phyloP scores from a whole-genome alignment of 1,140 invertebrate species.

The Arion vulgaris region DNA sequence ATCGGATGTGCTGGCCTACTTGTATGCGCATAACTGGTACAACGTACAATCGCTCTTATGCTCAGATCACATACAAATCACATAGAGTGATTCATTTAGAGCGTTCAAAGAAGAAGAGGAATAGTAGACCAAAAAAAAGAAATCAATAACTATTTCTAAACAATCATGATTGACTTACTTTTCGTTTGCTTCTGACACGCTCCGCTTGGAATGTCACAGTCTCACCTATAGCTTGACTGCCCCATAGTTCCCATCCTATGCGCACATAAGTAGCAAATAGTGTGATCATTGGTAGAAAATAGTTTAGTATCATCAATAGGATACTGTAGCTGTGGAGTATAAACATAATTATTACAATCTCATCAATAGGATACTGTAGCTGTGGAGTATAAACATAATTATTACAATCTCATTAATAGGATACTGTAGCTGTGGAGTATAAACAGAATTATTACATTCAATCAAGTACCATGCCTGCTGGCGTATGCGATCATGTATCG shows the following conservation, averaged over 20 bases:
- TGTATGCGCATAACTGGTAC: too few species aligned
- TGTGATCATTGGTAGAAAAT: slow-evolving; percentile 89
- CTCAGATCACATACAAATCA: too few species aligned
- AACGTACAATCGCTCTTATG: too few species aligned
- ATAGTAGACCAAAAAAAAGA: too few species aligned
- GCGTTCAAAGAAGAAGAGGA: too few species aligned
- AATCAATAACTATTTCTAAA: too few species aligned
- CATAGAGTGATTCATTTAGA: too few species aligned
- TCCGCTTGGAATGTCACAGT: slow-evolving; percentile 81
- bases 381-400: slow-evolving; percentile 65
- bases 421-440: slow-evolving; percentile 85
- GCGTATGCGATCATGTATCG: too few species aligned
- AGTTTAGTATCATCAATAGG: slow-evolving; percentile 90
- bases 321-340: slow-evolving; percentile 85
- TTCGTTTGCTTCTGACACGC: slow-evolving; percentile 88
- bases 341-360: slow-evolving; percentile 37
- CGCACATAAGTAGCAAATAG: slow-evolving; percentile 90
- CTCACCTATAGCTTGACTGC: slow-evolving; percentile 90
- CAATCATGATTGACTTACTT: slow-evolving; percentile 81
- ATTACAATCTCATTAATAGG: slow-evolving; percentile 81
- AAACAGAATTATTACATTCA: neutral
- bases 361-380: slow-evolving; percentile 93
- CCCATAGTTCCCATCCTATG: slow-evolving; percentile 94
- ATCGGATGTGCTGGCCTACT: too few species aligned
- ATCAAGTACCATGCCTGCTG: too few species aligned